Evolutionary conservation across 2,888 invertebrate genomes (phyloP), one percentile per base, ranked within the genome.

Genomic region (Cosmopolites sordidus): DNA sequence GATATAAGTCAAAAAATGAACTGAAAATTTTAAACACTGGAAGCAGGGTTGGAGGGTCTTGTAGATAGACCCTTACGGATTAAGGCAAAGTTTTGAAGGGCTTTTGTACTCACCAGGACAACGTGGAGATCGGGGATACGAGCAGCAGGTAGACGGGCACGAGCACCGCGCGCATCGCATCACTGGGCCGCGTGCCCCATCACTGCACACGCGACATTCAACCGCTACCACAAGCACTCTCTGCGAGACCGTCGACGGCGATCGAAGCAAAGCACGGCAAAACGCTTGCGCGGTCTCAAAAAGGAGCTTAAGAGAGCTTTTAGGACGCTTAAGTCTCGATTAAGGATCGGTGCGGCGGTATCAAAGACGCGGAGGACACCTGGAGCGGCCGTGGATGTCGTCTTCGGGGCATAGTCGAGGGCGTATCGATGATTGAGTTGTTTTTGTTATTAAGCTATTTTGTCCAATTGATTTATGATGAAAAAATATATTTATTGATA

Each of bases 41-140:
- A 27, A 27, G 27, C 6, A 9, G 5, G 27, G 27, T 27, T 27
- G 9, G 9, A 9, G 27, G 27, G 27, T 27, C 5, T 5, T 27
- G 5, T 33, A 22, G 8, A 8, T 22, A 8, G 22, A 22, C 22
- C 22, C 22, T 22, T 22, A 22, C 22, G 22, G 22, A 22, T 22
- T 22, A 22, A 33, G 12, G n/a, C 33, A n/a, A 33, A 11, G 4
- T 33, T n/a, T n/a, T 11, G 27, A 40, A 42, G 41, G 41, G 39
- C 16, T 33, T 43, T 33, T 44, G 48, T 52, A 87, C 89, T 86
- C 79, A 91, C 90, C 90, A 89, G 82, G 88, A 88, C 73, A 87
- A 84, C 76, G 87, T 87, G 75, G 88, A 87, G 79, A 89, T 86
- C 79, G 89, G 89, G 81, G 87, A 87, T 79, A 89, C 84, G 77